Base-by-base conservation (phyloP, 2,888 invertebrate species). In the Lottia scabra region DNA sequence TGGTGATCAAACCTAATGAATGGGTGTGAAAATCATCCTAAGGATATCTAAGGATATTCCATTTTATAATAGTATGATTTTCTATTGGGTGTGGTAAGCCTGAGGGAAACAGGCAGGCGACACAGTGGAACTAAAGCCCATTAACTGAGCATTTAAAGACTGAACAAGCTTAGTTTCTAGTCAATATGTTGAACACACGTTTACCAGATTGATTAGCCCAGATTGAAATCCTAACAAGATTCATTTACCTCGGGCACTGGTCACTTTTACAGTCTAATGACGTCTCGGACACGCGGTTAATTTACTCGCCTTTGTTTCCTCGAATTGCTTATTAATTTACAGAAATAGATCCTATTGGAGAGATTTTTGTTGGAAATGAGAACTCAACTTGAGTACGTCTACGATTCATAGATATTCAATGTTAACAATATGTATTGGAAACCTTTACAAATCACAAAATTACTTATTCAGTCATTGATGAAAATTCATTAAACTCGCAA, bases 1-100 rank as follows among this genome's bases (percentile, higher is more conserved):
- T 38, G 10, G 38, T 38, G 10, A 38, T 38, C 38, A 38, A 38
- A 38, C 38, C 10, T 38, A 38, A 38, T 38, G 38, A 38, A 38
- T 38, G 56, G 56, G 56, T 23, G 56, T 56, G 56, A 56, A 56
- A 56, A 56, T 19, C 6, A 56, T 23, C 56, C 23, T 23, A 56
- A 23, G 56, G 56, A 19, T 23, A 56, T 5, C 38, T 38, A 10
- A 10, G 10, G 10, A 38, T 38, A 38, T 38, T 38, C 38, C 38
- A 38, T 38, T 2, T 38, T 38, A 30, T 38, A 38, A 56, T 23
- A 56, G 56, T 56, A 23, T 56, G 56, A 56, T 56, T 56, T 56
- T 23, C 56, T 23, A 56, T 56, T 56, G 56, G 56, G 56, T 56
- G 56, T 56, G 56, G 56, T 56, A 56, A 56, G 56, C 56, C 56